phyloP scores from a whole-genome alignment of 2,113 vertebrate species.

The Tinamus guttatus region DNA sequence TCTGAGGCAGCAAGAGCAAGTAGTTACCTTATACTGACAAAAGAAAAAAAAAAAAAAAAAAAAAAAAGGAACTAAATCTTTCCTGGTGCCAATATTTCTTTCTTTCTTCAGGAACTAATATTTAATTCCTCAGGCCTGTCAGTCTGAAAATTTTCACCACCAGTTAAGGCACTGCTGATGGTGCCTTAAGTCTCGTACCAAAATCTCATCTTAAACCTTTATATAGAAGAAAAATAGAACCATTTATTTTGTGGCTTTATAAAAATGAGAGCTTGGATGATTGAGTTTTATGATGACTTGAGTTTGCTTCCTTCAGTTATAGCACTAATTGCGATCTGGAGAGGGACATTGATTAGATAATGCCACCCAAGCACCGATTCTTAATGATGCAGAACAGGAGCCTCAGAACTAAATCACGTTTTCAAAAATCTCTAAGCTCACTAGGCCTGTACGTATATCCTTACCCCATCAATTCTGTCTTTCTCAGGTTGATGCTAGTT shows the following conservation, averaged over 20 bases:
- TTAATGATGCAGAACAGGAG: neutral
- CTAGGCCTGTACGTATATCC: neutral
- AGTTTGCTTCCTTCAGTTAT: neutral
- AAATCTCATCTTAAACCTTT: neutral
- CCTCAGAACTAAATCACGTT: neutral
- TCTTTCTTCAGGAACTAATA: neutral
- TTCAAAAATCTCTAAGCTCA: neutral
- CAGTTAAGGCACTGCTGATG: neutral
- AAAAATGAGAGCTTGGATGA: neutral
- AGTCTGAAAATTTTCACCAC: fast-evolving
- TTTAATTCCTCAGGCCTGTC: neutral
- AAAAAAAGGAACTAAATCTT: neutral
- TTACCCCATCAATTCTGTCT: neutral
- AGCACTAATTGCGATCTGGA: slow-evolving; percentile 26
- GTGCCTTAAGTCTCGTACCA: fast-evolving
- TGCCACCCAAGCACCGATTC: neutral
- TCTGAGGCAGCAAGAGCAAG: neutral
- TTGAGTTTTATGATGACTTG: slow-evolving; percentile 9
- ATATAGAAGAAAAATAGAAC: neutral
- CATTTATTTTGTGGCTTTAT: neutral
- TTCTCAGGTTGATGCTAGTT: neutral
- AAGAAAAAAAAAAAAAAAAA: neutral
- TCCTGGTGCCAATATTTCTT: neutral
- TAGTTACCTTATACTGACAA: fast-evolving
- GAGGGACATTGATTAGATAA: neutral